Conservation (phyloP, 2,888 invertebrate genomes). For the Callinectes sapidus region DNA sequence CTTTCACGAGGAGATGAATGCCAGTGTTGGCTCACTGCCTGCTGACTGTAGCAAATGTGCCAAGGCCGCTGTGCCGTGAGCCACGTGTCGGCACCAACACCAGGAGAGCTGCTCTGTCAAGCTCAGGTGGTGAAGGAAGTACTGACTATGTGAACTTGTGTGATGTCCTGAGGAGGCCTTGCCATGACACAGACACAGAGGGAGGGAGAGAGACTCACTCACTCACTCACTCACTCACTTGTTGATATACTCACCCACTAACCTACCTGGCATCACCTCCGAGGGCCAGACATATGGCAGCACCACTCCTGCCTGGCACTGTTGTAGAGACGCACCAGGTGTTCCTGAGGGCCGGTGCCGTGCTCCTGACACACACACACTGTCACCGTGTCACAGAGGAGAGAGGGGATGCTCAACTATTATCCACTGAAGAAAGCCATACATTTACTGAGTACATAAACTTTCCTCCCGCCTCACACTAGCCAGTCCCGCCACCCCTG, state of each 20-base stretch:
- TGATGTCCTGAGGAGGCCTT: neutral
- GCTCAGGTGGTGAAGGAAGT: neutral
- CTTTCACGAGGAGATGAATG: neutral
- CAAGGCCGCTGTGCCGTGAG: neutral
- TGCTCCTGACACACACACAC: too few species aligned
- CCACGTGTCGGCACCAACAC: neutral
- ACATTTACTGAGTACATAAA: neutral
- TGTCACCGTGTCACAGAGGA: neutral
- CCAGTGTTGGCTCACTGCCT: neutral
- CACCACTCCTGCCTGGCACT: neutral
- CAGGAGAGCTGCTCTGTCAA: neutral
- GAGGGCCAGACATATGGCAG: neutral
- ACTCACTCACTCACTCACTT: neutral
- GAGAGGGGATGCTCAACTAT: slow-evolving; percentile 26
- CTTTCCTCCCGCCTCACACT: neutral
- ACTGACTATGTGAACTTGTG: neutral
- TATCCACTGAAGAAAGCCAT: neutral
- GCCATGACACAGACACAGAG: neutral
- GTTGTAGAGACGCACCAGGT: neutral
- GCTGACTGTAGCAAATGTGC: neutral
- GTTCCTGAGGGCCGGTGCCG: neutral
- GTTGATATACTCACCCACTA: neutral
- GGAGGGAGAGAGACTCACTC: neutral
- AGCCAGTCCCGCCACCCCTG: neutral
- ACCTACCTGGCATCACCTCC: neutral